phyloP scores from a whole-genome alignment of 2,113 vertebrate genomes.

The Melanerpes formicivorus region DNA sequence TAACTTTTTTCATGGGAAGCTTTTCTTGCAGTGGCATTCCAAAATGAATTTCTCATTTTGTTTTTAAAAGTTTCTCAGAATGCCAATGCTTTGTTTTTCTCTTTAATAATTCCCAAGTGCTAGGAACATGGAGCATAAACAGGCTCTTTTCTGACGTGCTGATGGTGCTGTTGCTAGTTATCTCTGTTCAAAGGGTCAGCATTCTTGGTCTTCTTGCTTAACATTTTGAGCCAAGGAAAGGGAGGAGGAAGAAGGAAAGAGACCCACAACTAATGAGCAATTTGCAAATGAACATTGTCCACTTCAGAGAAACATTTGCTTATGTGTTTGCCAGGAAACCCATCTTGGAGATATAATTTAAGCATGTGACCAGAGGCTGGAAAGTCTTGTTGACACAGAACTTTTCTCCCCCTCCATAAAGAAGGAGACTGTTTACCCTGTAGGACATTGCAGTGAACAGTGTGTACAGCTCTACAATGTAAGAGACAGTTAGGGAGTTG shows the following conservation, averaged over 20 bases:
- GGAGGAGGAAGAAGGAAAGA: neutral
- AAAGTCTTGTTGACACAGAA: neutral
- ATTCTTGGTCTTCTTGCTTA: conserved; percentile 1
- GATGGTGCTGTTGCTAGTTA: neutral
- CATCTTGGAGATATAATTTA: neutral
- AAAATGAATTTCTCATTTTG: neutral
- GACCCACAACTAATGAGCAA: neutral
- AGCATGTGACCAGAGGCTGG: neutral
- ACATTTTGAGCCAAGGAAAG: neutral
- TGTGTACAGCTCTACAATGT: neutral
- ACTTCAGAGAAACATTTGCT: neutral
- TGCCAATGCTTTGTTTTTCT: neutral
- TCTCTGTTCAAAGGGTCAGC: neutral
- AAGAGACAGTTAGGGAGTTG: neutral
- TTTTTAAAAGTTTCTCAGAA: neutral
- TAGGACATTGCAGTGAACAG: neutral
- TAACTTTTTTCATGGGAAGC: neutral
- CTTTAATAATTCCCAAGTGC: neutral
- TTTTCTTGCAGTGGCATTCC: neutral
- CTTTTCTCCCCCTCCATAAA: neutral
- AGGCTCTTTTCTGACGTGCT: neutral
- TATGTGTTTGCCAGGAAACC: conserved; percentile 13
- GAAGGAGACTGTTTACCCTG: conserved; percentile 33
- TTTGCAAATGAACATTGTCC: neutral
- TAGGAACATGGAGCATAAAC: neutral